These are phyloP conservation scores for Danaus chrysippus DNA, from an alignment of 2,888 invertebrate species.

Conservation along the genomic window DNA sequence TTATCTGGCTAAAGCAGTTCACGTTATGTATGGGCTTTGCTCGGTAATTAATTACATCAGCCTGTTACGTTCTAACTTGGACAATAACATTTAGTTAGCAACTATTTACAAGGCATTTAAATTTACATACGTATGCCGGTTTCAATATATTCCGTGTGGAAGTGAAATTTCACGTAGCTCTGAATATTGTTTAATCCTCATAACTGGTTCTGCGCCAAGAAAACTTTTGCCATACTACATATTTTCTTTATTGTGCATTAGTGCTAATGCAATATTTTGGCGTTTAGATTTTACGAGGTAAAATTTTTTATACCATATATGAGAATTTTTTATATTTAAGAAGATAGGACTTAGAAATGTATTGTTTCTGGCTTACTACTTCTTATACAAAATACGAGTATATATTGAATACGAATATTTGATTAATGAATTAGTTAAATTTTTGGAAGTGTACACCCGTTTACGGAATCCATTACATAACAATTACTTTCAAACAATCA, in stretches of 20 bases:
- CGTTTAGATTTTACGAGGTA: not conserved
- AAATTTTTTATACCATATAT: not conserved
- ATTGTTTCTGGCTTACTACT: no score
- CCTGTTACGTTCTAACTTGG: conserved; percentile 45
- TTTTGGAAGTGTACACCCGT: no score
- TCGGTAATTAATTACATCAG: conserved; percentile 57
- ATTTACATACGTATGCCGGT: conserved; percentile 2
- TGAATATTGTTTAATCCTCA: conserved; percentile 1
- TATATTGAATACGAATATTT: no score
- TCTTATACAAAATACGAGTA: no score
- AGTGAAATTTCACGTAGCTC: not conserved
- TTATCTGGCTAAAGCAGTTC: conserved; percentile 40
- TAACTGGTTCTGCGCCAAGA: not conserved
- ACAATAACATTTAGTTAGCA: conserved; percentile 51
- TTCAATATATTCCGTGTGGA: conserved; percentile 1
- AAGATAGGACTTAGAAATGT: no score
- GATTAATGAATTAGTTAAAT: no score
- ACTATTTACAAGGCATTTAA: conserved; percentile 16
- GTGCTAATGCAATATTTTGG: not conserved
- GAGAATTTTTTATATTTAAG: no score
- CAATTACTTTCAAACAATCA: no score
- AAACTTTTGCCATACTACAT: not conserved
- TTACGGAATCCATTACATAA: no score
- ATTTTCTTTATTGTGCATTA: not conserved
- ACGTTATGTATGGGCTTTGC: conserved; percentile 43